These are phyloP conservation scores for Syngnathus rostellatus DNA, from an alignment of 2,797 vertebrate genomes.

Conservation along the genomic window DNA sequence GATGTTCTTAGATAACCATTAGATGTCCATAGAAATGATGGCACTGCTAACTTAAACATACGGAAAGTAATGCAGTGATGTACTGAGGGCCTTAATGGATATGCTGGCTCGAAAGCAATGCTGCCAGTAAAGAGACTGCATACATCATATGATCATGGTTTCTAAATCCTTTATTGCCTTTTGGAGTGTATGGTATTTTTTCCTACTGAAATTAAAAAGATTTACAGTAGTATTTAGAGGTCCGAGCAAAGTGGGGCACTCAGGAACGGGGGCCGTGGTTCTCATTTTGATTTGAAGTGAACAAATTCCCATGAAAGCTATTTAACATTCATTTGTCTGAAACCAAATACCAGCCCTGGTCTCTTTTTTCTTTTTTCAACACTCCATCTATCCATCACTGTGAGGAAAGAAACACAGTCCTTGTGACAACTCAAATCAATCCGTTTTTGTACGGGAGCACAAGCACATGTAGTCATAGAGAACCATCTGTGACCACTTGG, in stretches of 20 bases:
- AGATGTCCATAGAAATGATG: conserved; percentile 9
- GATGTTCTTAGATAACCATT: neutral
- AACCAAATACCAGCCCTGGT: conserved; percentile 19
- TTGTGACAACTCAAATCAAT: conserved; percentile 19
- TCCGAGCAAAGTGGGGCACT: conserved; percentile 6
- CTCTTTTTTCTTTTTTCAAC: conserved; percentile 16
- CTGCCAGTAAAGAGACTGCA: conserved; percentile 30
- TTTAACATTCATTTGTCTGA: conserved; percentile 22
- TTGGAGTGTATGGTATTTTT: conserved; percentile 31
- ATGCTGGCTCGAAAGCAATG: conserved; percentile 34
- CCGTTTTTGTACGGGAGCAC: conserved; percentile 7
- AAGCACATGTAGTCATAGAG: conserved; percentile 19
- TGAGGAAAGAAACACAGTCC: conserved; percentile 22
- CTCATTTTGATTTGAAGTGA: neutral
- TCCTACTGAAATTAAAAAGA: conserved; percentile 31
- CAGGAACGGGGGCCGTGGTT: neutral
- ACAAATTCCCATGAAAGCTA: conserved; percentile 5
- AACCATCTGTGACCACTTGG: conserved; percentile 43
- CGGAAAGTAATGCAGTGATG: conserved; percentile 32
- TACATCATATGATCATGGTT: conserved; percentile 34
- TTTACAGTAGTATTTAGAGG: conserved; percentile 25
- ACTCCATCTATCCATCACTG: conserved; percentile 11
- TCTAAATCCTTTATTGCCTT: conserved; percentile 33
- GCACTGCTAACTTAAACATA: conserved; percentile 37
- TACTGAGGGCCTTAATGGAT: conserved; percentile 37